Base-by-base conservation (phyloP, 2,797 vertebrate genomes). In the Enteromius mattozi region DNA sequence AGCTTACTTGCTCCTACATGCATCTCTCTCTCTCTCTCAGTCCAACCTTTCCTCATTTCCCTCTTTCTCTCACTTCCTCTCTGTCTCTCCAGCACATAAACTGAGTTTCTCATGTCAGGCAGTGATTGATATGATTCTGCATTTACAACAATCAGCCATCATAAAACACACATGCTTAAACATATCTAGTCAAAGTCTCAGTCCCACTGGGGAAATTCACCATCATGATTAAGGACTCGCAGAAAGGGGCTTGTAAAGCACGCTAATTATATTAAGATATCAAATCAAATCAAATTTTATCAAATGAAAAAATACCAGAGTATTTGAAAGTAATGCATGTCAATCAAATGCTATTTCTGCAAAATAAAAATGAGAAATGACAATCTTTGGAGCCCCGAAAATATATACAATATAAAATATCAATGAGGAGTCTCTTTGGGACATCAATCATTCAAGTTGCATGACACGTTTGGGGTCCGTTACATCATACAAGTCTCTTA, bases 141-240 rank as follows among this genome's bases (percentile, higher is more conserved):
- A 61, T 84, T 79, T 72, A 84, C 54, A 84, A 56, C 72, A 69
- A 69, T 84, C 49, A 84, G 37, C 51, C 68, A 84, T 72, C 68
- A 71, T 56, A 79, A 84, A 84, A 84, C 68, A 71, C 30, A 80
- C 72, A 77, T 10, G 45, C 59, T 83, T 76, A 77, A 68, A 76
- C 63, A 83, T 65, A 56, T 76, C 56, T 54, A 37, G 63, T 93
- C 89, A 93, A 92, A 37, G 63, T 93, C 89, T n/a, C 92, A 92
- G 92, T 92, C 90, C 92, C 93, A 88, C 90, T 89, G 88, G 86
- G 88, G 89, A 78, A 81, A 61, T 69, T 87, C 87, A 35, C 65
- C 91, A 90, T 88, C 33, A 33, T 92, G 92, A 90, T 90, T 92
- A 78, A 68, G 14, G 59, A 78, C 66, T 65, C 66, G 70, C 42